A percentile compares a stretch with the other conserved stretches of the same genome.
Conservation (phyloP, 2,888 invertebrate genomes). For the Athalia rosae region DNA sequence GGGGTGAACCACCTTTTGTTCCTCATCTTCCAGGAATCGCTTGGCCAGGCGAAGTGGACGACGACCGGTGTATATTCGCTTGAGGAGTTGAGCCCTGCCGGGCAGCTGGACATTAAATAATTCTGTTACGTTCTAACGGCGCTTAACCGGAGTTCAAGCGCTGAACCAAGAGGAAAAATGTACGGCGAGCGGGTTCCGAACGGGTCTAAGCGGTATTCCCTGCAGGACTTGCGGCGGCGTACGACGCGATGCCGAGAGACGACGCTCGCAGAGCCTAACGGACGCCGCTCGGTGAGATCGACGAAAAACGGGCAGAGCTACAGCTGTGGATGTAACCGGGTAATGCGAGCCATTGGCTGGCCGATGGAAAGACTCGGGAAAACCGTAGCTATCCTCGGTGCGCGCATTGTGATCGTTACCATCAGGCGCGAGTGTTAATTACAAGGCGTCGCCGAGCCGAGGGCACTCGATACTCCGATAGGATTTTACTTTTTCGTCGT, state of each 20-base stretch:
- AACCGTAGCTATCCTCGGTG: not conserved
- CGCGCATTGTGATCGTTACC: not conserved
- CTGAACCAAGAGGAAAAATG: conserved; percentile 23
- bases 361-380: conserved; percentile 14
- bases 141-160: conserved; percentile 39
- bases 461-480: conserved; percentile 23
- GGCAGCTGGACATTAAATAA: conserved; percentile 42
- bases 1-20: conserved; percentile 44
- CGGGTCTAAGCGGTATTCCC: conserved; percentile 22
- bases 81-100: conserved; percentile 29
- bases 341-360: conserved; percentile 36
- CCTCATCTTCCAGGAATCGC: conserved; percentile 37
- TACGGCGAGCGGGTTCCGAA: conserved; percentile 34
- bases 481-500: not conserved
- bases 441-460: not conserved
- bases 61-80: conserved; percentile 6
- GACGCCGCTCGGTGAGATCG: conserved; percentile 21
- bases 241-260: conserved; percentile 24
- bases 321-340: conserved; percentile 12
- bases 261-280: conserved; percentile 26
- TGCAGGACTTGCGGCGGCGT: too few relatives aligned
- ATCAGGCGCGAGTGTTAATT: conserved; percentile 37
- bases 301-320: conserved; percentile 21
- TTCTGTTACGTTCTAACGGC: conserved; percentile 45
- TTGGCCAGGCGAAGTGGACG: not conserved